Evolutionary conservation across 2,888 invertebrate genomes (phyloP), one percentile per base, ranked within the genome.

Genomic region (Sesia bembeciformis): DNA sequence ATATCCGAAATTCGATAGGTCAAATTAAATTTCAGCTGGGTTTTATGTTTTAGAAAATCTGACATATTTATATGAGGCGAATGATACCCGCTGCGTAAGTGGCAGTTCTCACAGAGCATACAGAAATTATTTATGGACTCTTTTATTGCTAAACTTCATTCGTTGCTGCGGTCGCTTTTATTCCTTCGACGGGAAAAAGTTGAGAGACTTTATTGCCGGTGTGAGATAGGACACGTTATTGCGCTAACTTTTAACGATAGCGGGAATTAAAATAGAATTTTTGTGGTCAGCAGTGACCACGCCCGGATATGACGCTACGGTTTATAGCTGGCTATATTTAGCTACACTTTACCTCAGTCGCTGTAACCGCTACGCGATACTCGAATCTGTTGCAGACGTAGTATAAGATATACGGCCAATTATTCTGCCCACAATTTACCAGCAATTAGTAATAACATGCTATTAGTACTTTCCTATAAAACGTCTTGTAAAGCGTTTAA

Each of bases 141-240:
- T 81, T 89, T 89, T 89, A 89, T 89, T 83, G 86, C 84, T 76
- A 77, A 89, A 89, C 86, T 89, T 88, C 85, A 87, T 83, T 84
- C 88, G 79, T 77, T 81, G 80, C 84, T 84, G 89, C 76, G 87
- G 89, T 86, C 74, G 84, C 82, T 81, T 84, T 86, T 88, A 87
- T 87, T 83, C 83, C 74, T 84, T 80, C 77, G 78, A 81, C 79
- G 81, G 72, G 84, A 80, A 86, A 87, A 88, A 88, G 84, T 89
- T 87, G 82, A 62, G 72, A 78, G 83, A 74, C 81, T 88, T 88
- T 88, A 88, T 88, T 81, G 73, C 83, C 85, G 82, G 86, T 85
- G 85, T 81, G 88, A 86, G 83, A 84, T 86, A 85, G 85, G 83
- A 84, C 77, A 76, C 84, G 85, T 86, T 88, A 87, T 87, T 82